Base-by-base conservation (phyloP, 1,140 invertebrate species). In the Saxidomus purpurata region DNA sequence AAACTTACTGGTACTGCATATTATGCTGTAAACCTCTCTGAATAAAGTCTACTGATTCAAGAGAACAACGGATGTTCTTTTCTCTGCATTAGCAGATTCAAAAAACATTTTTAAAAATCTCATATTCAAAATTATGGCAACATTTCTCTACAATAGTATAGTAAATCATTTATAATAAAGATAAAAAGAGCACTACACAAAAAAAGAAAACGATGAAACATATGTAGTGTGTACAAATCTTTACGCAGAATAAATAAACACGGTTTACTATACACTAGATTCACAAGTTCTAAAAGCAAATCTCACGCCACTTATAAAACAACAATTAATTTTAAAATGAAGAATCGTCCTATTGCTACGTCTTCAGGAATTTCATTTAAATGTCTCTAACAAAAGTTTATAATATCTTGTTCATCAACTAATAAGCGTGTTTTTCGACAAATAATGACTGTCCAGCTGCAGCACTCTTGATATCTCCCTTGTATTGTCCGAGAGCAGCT, bases 341-440 rank as follows among this genome's bases (percentile, higher is more conserved):
- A 43, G 43, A 43, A 63, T 63, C 28, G 6, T 63, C 15, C 25
- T 28, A 15, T 43, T 15, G 4, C 22, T 28, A 28, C 8, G 25
- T 63, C n/a, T 63, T 15, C 1, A 28, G n/a, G n/a, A 28, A 28
- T 28, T 28, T 63, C 52, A 11, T 59, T 22, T 63, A 4, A 28
- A 28, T n/a, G 59, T 63, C n/a, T 63, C 4, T 28, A 63, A 28
- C 25, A 63, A 63, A 63, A 28, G 19, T 0, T 63, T 9, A 63
- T 4, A 63, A n/a, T 63, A 63, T 63, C n/a, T 63, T 59, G 52
- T 28, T 63, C 52, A 55, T 4, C n/a, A 11, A 89, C 81, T 98
- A 98, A 95, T 98, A 98, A 87, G 97, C 97, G 94, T 98, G 98
- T 81, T 97, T 95, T 95, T 98, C 98, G 92, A 99, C 97, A 96